Percentiles rank a stretch among this genome's conserved stretches.
Conservation (phyloP, 23 tunicate species). For the Phallusia fumigata region DNA sequence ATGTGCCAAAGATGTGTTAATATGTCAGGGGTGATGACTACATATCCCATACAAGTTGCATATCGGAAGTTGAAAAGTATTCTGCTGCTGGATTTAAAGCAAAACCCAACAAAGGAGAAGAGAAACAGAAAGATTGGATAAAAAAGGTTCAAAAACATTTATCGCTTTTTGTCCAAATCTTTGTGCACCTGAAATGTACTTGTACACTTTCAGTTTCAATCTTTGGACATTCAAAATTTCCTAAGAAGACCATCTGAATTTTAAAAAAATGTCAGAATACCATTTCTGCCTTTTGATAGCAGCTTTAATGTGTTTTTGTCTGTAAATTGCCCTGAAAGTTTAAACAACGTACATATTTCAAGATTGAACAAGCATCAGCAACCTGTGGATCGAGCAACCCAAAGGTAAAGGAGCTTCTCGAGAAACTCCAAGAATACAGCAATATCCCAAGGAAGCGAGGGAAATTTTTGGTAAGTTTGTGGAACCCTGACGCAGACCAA, state of each 20-base stretch:
- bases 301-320: too few relatives aligned
- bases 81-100: slow-evolving; percentile 47
- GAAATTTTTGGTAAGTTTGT: slow-evolving; percentile 47
- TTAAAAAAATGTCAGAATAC: too few relatives aligned
- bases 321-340: too few relatives aligned
- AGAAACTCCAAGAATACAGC: slow-evolving; percentile 27
- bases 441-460: slow-evolving; percentile 75
- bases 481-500: too few relatives aligned
- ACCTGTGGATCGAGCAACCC: slow-evolving; percentile 1
- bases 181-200: not conserved
- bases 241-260: too few relatives aligned
- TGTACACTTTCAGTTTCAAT: too few relatives aligned
- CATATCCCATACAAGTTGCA: slow-evolving; percentile 50
- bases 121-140: slow-evolving; percentile 76
- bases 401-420: slow-evolving; percentile 27
- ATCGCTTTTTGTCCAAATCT: not conserved
- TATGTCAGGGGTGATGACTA: slow-evolving; percentile 58
- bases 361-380: slow-evolving; percentile 23
- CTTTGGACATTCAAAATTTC: too few relatives aligned
- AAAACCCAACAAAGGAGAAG: slow-evolving; percentile 68
- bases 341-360: not conserved
- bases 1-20: not conserved
- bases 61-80: slow-evolving; percentile 85
- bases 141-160: slow-evolving; percentile 30
- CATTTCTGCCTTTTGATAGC: too few relatives aligned